phyloP scores from a whole-genome alignment of 2,888 invertebrate species.

The Operophtera brumata region DNA sequence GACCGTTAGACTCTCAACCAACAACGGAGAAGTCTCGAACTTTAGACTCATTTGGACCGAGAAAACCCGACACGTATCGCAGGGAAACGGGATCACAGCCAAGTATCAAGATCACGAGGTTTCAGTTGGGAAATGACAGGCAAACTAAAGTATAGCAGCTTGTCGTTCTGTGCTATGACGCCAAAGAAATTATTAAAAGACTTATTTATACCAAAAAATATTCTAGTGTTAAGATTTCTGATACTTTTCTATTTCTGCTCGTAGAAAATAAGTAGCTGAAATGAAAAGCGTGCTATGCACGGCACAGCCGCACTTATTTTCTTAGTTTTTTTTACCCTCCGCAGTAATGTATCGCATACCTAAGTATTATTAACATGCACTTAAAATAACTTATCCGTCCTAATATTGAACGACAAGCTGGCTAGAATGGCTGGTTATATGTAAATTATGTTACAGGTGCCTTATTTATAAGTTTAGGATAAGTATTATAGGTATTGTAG shows the following conservation, averaged over 20 bases:
- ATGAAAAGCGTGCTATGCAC: neutral
- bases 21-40: neutral
- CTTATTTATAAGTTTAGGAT: slow-evolving; percentile 22
- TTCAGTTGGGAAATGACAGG: slow-evolving; percentile 52
- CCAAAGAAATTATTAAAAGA: slow-evolving; percentile 54
- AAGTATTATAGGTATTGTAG: slow-evolving; percentile 1
- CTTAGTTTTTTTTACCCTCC: neutral
- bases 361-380: slow-evolving; percentile 21
- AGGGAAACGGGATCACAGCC: neutral
- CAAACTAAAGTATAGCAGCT: slow-evolving; percentile 55
- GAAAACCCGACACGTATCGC: slow-evolving; percentile 3
- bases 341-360: neutral
- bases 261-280: neutral
- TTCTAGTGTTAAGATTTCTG: slow-evolving; percentile 1
- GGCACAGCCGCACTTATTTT: slow-evolving; percentile 3
- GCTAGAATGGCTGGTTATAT: slow-evolving; percentile 8
- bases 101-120: slow-evolving; percentile 56
- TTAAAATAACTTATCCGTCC: slow-evolving; percentile 57
- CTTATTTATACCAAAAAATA: slow-evolving; percentile 30
- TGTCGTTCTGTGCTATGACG: slow-evolving; percentile 63
- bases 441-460: slow-evolving; percentile 24
- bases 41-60: slow-evolving; percentile 15
- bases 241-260: neutral
- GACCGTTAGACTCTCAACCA: slow-evolving; percentile 7
- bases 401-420: slow-evolving; percentile 60